Conservation (phyloP, 1,140 invertebrate genomes). For the Drosophila neocordata region DNA sequence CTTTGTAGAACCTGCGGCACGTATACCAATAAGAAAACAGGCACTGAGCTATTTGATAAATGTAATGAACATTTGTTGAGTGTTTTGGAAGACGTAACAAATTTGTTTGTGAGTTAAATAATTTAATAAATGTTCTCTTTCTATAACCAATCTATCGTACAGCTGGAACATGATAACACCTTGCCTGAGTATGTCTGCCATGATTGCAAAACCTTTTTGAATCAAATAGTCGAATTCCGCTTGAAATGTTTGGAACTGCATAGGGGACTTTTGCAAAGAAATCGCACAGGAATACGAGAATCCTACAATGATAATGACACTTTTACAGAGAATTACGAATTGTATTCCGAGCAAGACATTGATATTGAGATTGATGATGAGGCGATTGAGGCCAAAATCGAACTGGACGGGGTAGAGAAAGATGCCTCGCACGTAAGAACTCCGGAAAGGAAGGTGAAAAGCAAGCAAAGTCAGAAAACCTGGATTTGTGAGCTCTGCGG, state of each 20-base stretch:
- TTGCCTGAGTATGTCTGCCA: conserved; percentile 49
- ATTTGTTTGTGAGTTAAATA: conserved; percentile 48
- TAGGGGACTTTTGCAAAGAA: conserved; percentile 26
- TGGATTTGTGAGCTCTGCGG: conserved; percentile 67
- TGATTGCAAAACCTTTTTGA: conserved; percentile 37
- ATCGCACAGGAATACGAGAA: background rate
- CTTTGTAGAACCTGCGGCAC: conserved; percentile 58
- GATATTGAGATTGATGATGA: background rate
- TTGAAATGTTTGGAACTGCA: conserved; percentile 41
- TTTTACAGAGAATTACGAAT: background rate
- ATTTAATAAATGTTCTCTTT: background rate
- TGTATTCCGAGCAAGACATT: background rate
- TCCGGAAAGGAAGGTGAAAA: background rate
- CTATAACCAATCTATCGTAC: background rate
- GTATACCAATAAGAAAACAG: conserved; percentile 13
- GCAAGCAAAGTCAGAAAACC: conserved; percentile 16
- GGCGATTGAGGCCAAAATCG: background rate
- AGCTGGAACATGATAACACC: conserved; percentile 44
- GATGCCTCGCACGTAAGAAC: background rate
- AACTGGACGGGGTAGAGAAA: background rate
- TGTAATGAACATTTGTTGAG: conserved; percentile 38
- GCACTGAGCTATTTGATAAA: conserved; percentile 38
- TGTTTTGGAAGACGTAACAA: conserved; percentile 56
- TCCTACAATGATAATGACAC: background rate
- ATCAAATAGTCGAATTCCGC: conserved; percentile 41